Percentiles rank a stretch among this genome's conserved stretches.
phyloP scores from a whole-genome alignment of 2,888 invertebrate species.

The Leucophenga montana region DNA sequence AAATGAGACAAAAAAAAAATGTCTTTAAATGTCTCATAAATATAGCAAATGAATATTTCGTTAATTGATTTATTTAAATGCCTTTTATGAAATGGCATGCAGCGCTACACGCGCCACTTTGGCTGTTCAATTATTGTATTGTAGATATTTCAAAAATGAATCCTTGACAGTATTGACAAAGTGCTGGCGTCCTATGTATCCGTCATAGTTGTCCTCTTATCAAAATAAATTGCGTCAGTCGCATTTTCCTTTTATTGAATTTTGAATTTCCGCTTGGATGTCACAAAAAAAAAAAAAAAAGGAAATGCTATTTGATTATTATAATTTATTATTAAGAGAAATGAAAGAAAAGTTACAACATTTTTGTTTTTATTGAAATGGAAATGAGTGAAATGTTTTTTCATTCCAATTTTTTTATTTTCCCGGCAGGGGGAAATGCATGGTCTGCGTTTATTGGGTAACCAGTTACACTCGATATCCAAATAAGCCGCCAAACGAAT shows the following conservation, averaged over 20 bases:
- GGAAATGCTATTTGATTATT: neutral
- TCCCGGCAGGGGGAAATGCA: neutral
- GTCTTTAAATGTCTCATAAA: no score
- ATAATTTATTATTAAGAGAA: neutral
- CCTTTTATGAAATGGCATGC: no score
- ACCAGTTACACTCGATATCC: neutral
- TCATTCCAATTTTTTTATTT: neutral
- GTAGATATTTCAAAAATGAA: no score
- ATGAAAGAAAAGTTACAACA: constrained; percentile 7
- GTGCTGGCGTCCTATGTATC: neutral
- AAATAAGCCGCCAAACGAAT: neutral
- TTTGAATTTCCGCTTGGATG: constrained; percentile 10
- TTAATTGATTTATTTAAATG: no score
- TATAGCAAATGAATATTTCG: no score
- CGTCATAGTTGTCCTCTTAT: neutral
- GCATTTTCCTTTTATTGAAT: neutral
- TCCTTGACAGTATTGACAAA: no score
- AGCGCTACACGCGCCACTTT: no score
- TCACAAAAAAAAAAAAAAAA: neutral
- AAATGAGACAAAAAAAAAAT: neutral
- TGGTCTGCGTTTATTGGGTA: neutral
- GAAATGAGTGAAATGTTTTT: constrained; percentile 3
- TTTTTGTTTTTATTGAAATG: constrained; percentile 10
- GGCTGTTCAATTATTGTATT: no score
- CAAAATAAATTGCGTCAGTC: neutral